Evolutionary conservation across 2,797 vertebrate genomes (phyloP), one percentile per base, ranked within the genome.

Genomic region (Stomatorhinus walkeri): DNA sequence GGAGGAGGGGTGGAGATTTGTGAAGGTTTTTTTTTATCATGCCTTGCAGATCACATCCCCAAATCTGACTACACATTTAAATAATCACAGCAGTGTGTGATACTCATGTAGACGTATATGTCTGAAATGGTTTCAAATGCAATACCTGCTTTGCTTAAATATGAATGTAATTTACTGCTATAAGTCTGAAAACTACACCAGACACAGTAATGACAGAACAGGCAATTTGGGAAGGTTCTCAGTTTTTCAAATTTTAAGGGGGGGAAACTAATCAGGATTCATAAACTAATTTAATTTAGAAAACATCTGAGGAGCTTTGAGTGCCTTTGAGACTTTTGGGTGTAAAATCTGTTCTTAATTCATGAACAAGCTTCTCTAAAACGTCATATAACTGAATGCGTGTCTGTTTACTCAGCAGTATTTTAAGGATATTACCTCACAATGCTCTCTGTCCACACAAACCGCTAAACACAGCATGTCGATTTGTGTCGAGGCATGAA

Each of bases 91-190:
- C 79, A 72, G 90, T 89, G 5, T 84, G 43, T 28, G 9, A 49
- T 51, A 22, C n/a, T 12, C 40, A 28, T 12, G 43, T 84, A 84
- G 43, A 24, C 19, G 3, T n/a, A 1, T 84, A 12, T 49, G 43
- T 84, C 36, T 84, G 22, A 48, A 84, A 48, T 1, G n/a, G n/a
- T 22, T 24, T 43, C n/a, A 46, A 24, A 84, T 84, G 43, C 48
- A 51, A 22, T 51, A 51, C 22, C n/a, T 48, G 19, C 40, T 84
- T n/a, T 46, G 81, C n/a, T 12, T 84, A 49, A 84, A n/a, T 84
- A 84, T 91, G 91, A 93, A 93, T 93, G 91, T 92, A 91, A 89
- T 85, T 88, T 88, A 88, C 88, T 84, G 81, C 3, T 24, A 84
- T 51, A 51, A 19, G 16, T 22, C 22, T 51, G 43, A 51, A 22